Conservation (phyloP, 2,888 invertebrate species). For the Torymus tubicola region DNA sequence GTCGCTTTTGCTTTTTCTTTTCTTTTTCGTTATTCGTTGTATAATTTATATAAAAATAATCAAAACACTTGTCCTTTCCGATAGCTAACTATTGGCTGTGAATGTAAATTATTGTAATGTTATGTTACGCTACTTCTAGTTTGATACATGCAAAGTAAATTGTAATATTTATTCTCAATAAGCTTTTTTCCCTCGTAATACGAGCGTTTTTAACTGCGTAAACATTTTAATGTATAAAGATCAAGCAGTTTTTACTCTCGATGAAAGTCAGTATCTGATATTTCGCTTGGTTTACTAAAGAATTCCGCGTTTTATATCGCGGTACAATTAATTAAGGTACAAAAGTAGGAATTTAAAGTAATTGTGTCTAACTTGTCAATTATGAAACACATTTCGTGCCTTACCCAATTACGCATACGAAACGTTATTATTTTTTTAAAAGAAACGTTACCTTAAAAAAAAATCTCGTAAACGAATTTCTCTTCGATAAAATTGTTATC, state of each 20-base stretch:
- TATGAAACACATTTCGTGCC: slow-evolving; percentile 23
- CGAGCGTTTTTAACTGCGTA: neutral
- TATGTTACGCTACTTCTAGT: slow-evolving; percentile 34
- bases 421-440: neutral
- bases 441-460: slow-evolving; percentile 2
- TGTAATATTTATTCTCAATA: slow-evolving; percentile 28
- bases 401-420: slow-evolving; percentile 26
- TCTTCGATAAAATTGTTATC: slow-evolving; percentile 6
- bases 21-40: slow-evolving; percentile 18
- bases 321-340: slow-evolving; percentile 32
- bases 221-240: neutral
- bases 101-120: slow-evolving; percentile 43
- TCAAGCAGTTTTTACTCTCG: neutral
- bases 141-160: slow-evolving; percentile 33
- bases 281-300: slow-evolving; percentile 51
- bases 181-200: neutral
- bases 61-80: neutral
- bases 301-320: slow-evolving; percentile 13
- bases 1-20: slow-evolving; percentile 26
- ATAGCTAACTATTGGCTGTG: slow-evolving; percentile 54
- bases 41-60: neutral
- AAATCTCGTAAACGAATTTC: slow-evolving; percentile 22
- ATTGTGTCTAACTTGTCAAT: slow-evolving; percentile 30
- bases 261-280: slow-evolving; percentile 42
- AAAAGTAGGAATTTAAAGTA: slow-evolving; percentile 24